A percentile compares a stretch with the other conserved stretches of the same genome.
Conservation (phyloP, 2,797 vertebrate genomes). For the Mico argentatus region DNA sequence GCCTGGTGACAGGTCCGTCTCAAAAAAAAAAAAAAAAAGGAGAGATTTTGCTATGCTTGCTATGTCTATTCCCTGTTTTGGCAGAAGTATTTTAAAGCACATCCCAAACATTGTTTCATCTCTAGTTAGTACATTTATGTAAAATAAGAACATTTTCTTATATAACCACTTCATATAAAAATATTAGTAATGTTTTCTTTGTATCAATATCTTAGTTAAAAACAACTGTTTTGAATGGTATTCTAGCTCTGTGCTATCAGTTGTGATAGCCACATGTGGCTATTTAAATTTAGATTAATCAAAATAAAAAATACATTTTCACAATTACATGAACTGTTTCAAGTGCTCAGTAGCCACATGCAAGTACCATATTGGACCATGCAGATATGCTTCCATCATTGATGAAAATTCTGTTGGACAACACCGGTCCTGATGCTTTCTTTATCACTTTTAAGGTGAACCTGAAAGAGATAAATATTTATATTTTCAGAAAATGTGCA, state of each 20-base stretch:
- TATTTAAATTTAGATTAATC: neutral
- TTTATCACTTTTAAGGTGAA: neutral
- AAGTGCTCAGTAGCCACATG: neutral
- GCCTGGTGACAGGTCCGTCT: too few species aligned
- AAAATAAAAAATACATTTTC: neutral
- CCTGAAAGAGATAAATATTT: constrained; percentile 28
- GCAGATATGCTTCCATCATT: neutral
- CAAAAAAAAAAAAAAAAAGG: too few species aligned
- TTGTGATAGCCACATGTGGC: neutral
- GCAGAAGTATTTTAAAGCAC: neutral
- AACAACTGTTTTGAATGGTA: neutral
- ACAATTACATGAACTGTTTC: neutral
- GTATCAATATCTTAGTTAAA: neutral
- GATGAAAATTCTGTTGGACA: neutral
- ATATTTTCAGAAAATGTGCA: constrained; percentile 1
- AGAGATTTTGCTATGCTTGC: neutral
- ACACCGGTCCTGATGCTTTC: neutral
- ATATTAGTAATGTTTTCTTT: constrained; percentile 10
- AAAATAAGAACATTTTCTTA: neutral
- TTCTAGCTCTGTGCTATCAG: neutral
- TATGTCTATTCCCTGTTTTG: neutral
- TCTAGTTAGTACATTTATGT: neutral
- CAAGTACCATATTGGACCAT: neutral
- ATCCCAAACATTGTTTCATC: neutral
- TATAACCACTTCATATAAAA: neutral